Percentiles rank a stretch among this genome's conserved stretches.
Evolutionary conservation across 2,888 invertebrate genomes (phyloP).

Genomic region (Rutpela maculata): DNA sequence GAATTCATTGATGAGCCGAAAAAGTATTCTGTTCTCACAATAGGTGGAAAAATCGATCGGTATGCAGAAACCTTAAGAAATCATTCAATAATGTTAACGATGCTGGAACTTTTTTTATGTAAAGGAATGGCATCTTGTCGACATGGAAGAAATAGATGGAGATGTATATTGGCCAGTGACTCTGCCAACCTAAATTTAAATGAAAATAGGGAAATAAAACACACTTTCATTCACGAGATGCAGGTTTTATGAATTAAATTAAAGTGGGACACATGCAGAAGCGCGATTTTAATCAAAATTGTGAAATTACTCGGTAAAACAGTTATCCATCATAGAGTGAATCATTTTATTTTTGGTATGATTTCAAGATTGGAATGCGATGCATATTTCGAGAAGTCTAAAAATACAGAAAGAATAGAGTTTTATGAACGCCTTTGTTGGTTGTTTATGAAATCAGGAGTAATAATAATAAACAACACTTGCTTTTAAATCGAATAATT

Average conservation of each 20-base stretch:
- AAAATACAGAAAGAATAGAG: constrained; percentile 8
- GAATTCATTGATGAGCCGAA: too few relatives aligned
- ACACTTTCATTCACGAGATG: constrained; percentile 52
- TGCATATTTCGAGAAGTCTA: constrained; percentile 8
- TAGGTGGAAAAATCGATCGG: neutral
- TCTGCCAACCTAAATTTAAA: constrained; percentile 53
- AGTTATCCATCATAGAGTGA: constrained; percentile 9
- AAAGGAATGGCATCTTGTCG: constrained; percentile 26
- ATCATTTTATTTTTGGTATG: neutral
- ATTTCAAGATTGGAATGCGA: constrained; percentile 11
- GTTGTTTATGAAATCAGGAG: neutral
- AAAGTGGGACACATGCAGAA: constrained; percentile 12
- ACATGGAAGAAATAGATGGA: constrained; percentile 31
- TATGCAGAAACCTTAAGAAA: neutral
- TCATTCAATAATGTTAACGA: neutral
- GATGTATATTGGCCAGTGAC: constrained; percentile 27
- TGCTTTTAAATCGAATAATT: neutral
- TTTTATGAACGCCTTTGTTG: neutral
- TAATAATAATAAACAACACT: neutral
- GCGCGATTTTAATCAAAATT: constrained; percentile 15
- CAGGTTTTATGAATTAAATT: constrained; percentile 55
- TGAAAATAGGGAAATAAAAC: constrained; percentile 42
- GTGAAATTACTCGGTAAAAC: constrained; percentile 23
- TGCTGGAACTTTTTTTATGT: neutral
- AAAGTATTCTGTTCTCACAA: neutral